Evolutionary conservation across 2,888 invertebrate species (phyloP).

Genomic region (Dolomedes plantarius): DNA sequence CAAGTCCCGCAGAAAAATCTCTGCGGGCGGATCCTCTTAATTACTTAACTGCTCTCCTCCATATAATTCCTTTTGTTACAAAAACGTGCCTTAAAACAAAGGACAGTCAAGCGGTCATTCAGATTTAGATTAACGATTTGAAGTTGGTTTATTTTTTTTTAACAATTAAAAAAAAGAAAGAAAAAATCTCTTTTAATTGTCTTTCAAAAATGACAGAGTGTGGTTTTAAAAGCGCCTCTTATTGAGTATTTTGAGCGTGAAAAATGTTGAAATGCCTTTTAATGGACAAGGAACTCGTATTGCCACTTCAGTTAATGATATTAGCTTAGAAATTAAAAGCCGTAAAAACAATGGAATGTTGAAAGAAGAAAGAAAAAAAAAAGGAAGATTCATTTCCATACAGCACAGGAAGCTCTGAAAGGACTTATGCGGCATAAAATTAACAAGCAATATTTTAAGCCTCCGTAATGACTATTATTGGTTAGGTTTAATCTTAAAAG

Average conservation of each 20-base stretch:
- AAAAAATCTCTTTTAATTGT: neutral
- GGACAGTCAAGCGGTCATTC: neutral
- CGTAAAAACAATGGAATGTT: neutral
- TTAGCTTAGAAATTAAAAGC: neutral
- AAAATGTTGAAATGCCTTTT: neutral
- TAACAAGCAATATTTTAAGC: neutral
- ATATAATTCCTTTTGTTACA: constrained; percentile 42
- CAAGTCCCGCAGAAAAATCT: constrained; percentile 24
- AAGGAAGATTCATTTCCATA: too few species aligned
- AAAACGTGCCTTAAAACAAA: constrained; percentile 63
- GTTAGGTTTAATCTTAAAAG: neutral
- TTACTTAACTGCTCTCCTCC: constrained; percentile 43
- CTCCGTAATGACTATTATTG: neutral
- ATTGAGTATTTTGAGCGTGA: neutral
- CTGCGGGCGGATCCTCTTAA: constrained; percentile 34
- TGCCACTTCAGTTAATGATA: neutral
- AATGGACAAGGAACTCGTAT: neutral
- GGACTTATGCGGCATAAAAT: neutral
- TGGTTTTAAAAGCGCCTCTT: neutral
- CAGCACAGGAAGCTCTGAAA: too few species aligned
- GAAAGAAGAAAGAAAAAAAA: too few species aligned
- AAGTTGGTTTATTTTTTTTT: neutral
- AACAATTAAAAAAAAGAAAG: too few species aligned
- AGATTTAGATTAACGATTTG: constrained; percentile 7
- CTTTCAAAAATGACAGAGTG: neutral